Conservation (phyloP, 1,140 invertebrate species). For the Cotesia vestalis region DNA sequence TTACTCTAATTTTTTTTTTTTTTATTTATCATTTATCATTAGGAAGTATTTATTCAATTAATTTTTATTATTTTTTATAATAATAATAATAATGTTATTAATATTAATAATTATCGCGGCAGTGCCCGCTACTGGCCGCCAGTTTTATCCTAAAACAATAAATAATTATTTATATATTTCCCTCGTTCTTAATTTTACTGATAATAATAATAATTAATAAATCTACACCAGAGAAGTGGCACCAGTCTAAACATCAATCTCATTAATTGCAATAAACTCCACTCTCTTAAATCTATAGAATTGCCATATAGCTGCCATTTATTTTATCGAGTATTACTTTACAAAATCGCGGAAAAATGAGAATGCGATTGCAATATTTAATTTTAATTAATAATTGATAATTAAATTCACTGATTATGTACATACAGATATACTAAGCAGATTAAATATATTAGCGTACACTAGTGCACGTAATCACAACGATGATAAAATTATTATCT, state of each 20-base stretch:
- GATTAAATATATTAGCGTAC: constrained; percentile 64
- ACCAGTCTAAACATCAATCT: too few species aligned
- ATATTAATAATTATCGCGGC: constrained; percentile 48
- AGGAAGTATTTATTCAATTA: background rate
- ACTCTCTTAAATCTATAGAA: constrained; percentile 2
- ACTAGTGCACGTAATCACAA: constrained; percentile 64
- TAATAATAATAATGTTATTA: constrained; percentile 10
- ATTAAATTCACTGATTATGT: constrained; percentile 58
- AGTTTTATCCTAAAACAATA: constrained; percentile 54
- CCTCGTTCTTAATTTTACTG: constrained; percentile 27
- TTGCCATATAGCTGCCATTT: constrained; percentile 11
- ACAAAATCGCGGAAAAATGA: too few species aligned
- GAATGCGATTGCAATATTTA: too few species aligned
- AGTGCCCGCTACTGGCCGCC: constrained; percentile 59
- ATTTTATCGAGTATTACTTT: too few species aligned
- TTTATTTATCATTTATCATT: background rate
- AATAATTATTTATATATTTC: constrained; percentile 64
- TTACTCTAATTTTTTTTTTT: background rate
- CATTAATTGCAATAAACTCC: too few species aligned
- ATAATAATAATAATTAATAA: too few species aligned
- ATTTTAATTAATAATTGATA: too few species aligned
- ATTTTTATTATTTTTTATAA: constrained; percentile 8
- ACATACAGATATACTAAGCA: constrained; percentile 63
- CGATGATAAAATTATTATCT: constrained; percentile 59
- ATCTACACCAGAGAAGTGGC: too few species aligned